Evolutionary conservation across 2,888 invertebrate genomes (phyloP).

Genomic region (Podotricha telesiphe): DNA sequence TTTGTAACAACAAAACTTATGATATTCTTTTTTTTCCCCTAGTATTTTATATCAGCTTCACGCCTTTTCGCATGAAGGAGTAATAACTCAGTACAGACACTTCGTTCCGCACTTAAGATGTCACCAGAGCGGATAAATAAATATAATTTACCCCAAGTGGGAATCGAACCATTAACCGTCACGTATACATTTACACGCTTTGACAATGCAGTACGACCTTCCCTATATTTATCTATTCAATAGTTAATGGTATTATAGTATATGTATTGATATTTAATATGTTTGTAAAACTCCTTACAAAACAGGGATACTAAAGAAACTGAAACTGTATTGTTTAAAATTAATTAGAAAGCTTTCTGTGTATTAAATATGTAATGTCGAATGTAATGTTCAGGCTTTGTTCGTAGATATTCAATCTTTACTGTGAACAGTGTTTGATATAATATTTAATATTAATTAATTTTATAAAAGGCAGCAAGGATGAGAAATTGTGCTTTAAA

Average conservation of each 20-base stretch:
- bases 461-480: slow-evolving; percentile 12
- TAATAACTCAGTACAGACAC: too few relatives aligned
- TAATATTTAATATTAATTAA: slow-evolving; percentile 22
- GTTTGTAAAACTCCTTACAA: background rate
- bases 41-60: too few relatives aligned
- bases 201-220: too few relatives aligned
- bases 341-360: slow-evolving; percentile 1
- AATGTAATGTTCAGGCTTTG: slow-evolving; percentile 9
- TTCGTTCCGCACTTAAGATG: too few relatives aligned
- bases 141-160: too few relatives aligned
- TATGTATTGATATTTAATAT: background rate
- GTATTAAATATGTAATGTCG: background rate
- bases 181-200: too few relatives aligned
- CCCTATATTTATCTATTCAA: too few relatives aligned
- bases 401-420: slow-evolving; percentile 19
- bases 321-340: slow-evolving; percentile 5
- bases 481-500: slow-evolving; percentile 1
- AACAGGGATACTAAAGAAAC: background rate
- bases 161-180: too few relatives aligned
- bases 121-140: too few relatives aligned
- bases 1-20: background rate
- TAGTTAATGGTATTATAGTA: too few relatives aligned
- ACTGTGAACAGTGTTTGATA: slow-evolving; percentile 15
- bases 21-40: too few relatives aligned
- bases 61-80: too few relatives aligned